Evolutionary conservation across 2,888 invertebrate species (phyloP), one percentile per base, ranked within the genome.

Genomic region (Electrophaes corylata): DNA sequence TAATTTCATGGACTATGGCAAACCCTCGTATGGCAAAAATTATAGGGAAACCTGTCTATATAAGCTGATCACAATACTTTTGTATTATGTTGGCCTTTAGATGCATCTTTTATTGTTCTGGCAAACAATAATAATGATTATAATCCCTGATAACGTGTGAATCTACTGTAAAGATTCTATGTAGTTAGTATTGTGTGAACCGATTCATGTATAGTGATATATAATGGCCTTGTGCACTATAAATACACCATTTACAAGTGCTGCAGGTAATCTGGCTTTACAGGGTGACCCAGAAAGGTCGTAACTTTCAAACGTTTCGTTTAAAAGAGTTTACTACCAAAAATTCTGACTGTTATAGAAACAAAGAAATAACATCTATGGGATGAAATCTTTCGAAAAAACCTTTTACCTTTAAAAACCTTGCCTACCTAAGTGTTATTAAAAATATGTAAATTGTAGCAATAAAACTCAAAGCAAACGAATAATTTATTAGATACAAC

Each of bases 381-480:
- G n/a, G n/a, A n/a, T n/a, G n/a, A n/a, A n/a, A n/a, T n/a, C n/a
- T n/a, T n/a, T n/a, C n/a, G n/a, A n/a, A n/a, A n/a, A n/a, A n/a
- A n/a, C n/a, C n/a, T 23, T 6, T 23, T 1, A 4, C 23, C 6
- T 23, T 29, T 10, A 10, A 0, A 10, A 10, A 10, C 26, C 26
- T 10, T 1, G 10, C 10, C 26, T 10, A 29, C 26, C 6, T 29
- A 29, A 2, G 2, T 29, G 10, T 23, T 23, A 23, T 29, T 33
- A 2, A 3, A n/a, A 33, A 33, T 29, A 29, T n/a, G 4, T 12
- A 4, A 14, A 14, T 11, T 31, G 41, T 16, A 29, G 16, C 8
- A 64, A 61, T 64, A 37, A 64, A 64, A 64, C 61, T 33, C 61
- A 46, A 52, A 54, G 40, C 31, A 47, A 31, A 31, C 12, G 20